Conservation (phyloP, 2,888 invertebrate genomes). For the Melangyna quadrimaculata region DNA sequence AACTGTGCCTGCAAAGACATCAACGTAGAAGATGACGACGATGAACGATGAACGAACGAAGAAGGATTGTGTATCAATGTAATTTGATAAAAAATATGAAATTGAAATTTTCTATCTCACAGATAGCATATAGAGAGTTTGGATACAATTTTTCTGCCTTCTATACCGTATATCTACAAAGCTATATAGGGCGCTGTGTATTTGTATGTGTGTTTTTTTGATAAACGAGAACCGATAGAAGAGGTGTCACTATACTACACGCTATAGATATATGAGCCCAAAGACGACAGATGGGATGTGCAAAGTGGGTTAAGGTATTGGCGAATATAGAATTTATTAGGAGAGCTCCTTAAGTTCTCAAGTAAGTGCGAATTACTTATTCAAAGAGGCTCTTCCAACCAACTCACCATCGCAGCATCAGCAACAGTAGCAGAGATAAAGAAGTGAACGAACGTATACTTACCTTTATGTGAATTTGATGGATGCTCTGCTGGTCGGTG, state of each 20-base stretch:
- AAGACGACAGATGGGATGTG: neutral
- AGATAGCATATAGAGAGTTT: conserved; percentile 22
- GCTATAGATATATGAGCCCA: neutral
- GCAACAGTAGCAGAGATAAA: conserved; percentile 3
- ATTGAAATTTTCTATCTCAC: conserved; percentile 67
- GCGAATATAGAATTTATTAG: conserved; percentile 66
- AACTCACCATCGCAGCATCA: too few species aligned
- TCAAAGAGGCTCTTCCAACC: conserved; percentile 47
- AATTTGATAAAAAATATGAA: conserved; percentile 71
- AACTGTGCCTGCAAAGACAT: neutral
- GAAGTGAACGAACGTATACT: conserved; percentile 29
- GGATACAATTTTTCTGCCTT: conserved; percentile 2
- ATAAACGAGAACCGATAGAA: conserved; percentile 52
- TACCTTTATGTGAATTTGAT: conserved; percentile 46
- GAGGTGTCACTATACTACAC: conserved; percentile 3
- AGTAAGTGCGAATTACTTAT: conserved; percentile 71
- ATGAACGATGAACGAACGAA: conserved; percentile 34
- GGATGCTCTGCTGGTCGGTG: conserved; percentile 51
- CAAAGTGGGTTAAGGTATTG: conserved; percentile 63
- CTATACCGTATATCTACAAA: neutral
- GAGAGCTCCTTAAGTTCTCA: conserved; percentile 59
- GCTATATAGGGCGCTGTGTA: neutral
- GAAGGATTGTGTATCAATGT: conserved; percentile 71
- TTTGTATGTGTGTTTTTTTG: conserved; percentile 31
- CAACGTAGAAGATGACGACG: neutral